Base-by-base conservation (phyloP, 2,888 invertebrate species). In the Dicyrtomina minuta region DNA sequence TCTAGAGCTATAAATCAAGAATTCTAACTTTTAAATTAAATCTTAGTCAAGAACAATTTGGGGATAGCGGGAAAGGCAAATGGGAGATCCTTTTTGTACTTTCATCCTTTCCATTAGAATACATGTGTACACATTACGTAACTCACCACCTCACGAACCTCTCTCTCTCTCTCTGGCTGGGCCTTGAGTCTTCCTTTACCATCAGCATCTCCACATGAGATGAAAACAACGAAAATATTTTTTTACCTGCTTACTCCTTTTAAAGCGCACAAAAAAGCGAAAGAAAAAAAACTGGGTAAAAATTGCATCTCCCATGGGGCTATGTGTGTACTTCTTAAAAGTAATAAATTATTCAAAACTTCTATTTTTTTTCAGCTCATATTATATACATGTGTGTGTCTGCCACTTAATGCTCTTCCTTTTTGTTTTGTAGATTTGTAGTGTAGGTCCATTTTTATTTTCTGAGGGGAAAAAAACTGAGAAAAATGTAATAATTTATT, bases 21-120 rank as follows among this genome's bases (percentile, higher is more conserved):
- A 68, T 60, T 33, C 61, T 68, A 68, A 68, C 68, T 68, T 68
- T 68, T 68, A 68, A 68, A 68, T 68, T 68, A 68, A 68, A 68
- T 68, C 61, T 68, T 68, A 15, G 27, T 53, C 39, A 17, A 41
- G 53, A 53, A 65, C 53, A 44, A 53, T 53, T 65, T 65, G 44
- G 33, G 22, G 24, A 24, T 15, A 55, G 27, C 55, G 33, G n/a
- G 24, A 56, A 43, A 55, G 8, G 33, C 13, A 51, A 53, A 22
- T 27, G 22, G 17, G 4, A 27, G 17, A 61, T 8, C 33, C 33
- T 33, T 3, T n/a, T n/a, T 33, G 8, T 51, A 17, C 51, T 20
- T 33, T 2, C 51, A n/a, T 12, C 5, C 46, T 12, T 46, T 12
- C 46, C 46, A 46, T 12, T 6, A 17, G 46, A 17, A 20, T 12